These are phyloP conservation scores for Cotesia glomerata DNA, from an alignment of 1,140 invertebrate genomes.

Conservation along the genomic window DNA sequence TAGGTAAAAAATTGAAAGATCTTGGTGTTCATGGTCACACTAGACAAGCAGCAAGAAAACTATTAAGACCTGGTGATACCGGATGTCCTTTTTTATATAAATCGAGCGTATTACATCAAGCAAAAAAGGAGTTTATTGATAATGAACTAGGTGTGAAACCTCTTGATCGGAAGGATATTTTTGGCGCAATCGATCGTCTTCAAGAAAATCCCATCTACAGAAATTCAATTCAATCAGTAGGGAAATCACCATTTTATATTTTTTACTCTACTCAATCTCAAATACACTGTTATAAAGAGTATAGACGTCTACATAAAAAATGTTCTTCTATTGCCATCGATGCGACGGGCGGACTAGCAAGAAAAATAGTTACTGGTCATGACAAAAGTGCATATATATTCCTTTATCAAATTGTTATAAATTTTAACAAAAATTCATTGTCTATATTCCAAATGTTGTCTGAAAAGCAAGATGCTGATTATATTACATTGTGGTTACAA, in stretches of 20 bases:
- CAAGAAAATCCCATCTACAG: neutral
- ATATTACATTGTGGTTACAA: neutral
- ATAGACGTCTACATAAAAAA: neutral
- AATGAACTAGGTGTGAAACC: neutral
- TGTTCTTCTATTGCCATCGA: neutral
- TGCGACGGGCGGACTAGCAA: neutral
- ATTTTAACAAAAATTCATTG: neutral
- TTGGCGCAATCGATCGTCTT: neutral
- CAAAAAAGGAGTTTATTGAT: neutral
- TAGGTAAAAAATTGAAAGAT: neutral
- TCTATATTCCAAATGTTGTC: neutral
- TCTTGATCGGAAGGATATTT: neutral
- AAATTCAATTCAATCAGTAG: neutral
- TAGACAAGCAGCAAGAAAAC: neutral
- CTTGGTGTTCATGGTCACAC: neutral
- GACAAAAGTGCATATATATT: neutral
- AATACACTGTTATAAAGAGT: neutral
- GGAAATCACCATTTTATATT: conserved; percentile 1
- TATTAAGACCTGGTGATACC: neutral
- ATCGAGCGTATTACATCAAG: neutral
- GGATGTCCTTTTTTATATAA: neutral
- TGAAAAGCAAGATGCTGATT: neutral
- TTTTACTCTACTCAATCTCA: neutral
- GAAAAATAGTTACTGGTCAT: neutral
- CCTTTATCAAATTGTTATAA: neutral